These are phyloP conservation scores for Pteronura brasiliensis DNA, from an alignment of 2,113 vertebrate genomes.

Conservation along the genomic window DNA sequence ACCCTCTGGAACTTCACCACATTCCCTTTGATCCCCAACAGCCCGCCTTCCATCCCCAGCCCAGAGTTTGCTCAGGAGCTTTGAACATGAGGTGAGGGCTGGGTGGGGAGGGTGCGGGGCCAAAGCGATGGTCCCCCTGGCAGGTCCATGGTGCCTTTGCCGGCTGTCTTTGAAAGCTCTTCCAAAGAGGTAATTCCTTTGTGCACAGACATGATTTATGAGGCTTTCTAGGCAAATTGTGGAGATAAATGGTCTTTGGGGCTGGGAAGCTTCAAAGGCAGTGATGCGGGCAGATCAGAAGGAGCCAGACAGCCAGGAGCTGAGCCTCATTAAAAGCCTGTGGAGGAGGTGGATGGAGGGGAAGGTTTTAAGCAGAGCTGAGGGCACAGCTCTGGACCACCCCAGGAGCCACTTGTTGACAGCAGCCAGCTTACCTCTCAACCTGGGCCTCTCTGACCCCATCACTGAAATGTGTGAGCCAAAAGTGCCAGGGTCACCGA, in stretches of 20 bases:
- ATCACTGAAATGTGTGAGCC: not conserved
- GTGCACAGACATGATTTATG: conserved; percentile 13
- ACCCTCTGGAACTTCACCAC: not conserved
- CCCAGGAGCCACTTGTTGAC: not conserved
- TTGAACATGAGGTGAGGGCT: not conserved
- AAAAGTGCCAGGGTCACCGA: not conserved
- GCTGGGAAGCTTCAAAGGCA: conserved; percentile 32
- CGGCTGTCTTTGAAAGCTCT: conserved; percentile 53
- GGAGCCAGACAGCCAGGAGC: not conserved
- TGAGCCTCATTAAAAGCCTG: conserved; percentile 23
- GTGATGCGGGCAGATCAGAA: not conserved
- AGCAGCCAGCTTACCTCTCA: not conserved
- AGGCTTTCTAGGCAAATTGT: conserved; percentile 48
- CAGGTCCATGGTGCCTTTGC: not conserved
- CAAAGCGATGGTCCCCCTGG: not conserved
- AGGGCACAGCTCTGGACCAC: not conserved
- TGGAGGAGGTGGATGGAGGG: too few relatives aligned
- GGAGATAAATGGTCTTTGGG: conserved; percentile 30
- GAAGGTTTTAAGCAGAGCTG: not conserved
- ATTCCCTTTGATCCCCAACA: not conserved
- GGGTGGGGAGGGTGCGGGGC: not conserved
- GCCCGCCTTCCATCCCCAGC: not conserved
- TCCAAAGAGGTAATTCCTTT: conserved; percentile 59
- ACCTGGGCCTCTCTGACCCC: not conserved
- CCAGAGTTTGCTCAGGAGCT: not conserved